Base-by-base conservation (phyloP, 2,888 invertebrate genomes). In the Eulithis testata region DNA sequence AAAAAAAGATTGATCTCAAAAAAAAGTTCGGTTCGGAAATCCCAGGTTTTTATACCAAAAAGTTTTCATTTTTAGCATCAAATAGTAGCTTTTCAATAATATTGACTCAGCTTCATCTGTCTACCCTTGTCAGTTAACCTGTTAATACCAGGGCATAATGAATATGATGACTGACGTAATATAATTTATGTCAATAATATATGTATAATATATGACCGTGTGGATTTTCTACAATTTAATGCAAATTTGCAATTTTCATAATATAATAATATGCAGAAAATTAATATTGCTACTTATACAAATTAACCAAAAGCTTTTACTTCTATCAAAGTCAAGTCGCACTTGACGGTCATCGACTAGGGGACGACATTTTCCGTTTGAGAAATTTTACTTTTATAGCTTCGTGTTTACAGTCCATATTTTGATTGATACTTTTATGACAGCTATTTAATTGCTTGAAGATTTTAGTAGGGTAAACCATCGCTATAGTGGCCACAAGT, bases 111-210 rank as follows among this genome's bases (percentile, higher is more conserved):
- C 36, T 53, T 52, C 12, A 31, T 49, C 57, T 59, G 59, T 64
- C 50, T 54, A 64, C 63, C 63, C 59, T 59, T 50, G 54, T 64
- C 63, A 59, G 14, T 59, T 54, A 54, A 55, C 55, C 55, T 54
- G 47, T 40, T 40, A 31, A 63, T 31, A 47, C 57, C 44, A n/a
- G 14, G 36, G 4, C 52, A 37, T 47, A 40, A 57, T 55, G 56
- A 45, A 57, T 69, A 72, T 70, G 47, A 65, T 37, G 60, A 68
- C 52, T 63, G 72, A 63, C 67, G 60, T 63, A 51, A 58, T 60
- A 67, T 66, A 69, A 69, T 70, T 64, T 63, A 31, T 60, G 70
- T 65, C 62, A 56, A 57, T 70, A 66, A 63, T 53, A 67, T 63
- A 63, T 69, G 64, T n/a, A 57, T 70, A 66, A 63, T 53, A 67